These are phyloP conservation scores for Protobothrops mucrosquamatus DNA, from an alignment of 2,113 vertebrate genomes.

Conservation along the genomic window DNA sequence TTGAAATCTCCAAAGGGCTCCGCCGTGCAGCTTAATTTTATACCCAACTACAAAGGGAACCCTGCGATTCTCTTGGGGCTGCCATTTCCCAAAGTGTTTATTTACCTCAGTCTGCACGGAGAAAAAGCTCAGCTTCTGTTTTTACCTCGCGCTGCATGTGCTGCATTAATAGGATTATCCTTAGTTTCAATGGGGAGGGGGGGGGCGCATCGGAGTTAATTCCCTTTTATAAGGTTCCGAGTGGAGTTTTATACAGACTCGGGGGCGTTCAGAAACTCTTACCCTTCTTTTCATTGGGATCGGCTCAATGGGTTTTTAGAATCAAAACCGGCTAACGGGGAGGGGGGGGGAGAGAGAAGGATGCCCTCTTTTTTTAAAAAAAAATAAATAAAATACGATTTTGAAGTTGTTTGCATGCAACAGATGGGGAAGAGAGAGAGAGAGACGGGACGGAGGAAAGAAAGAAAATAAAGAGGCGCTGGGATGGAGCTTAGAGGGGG, in stretches of 20 bases:
- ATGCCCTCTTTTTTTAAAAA: neutral
- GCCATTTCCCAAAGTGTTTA: conserved; percentile 43
- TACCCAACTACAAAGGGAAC: neutral
- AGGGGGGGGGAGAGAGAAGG: neutral
- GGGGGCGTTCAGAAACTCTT: neutral
- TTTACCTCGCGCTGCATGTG: neutral
- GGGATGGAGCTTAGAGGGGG: neutral
- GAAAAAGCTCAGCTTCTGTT: conserved; percentile 3
- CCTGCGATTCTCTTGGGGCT: conserved; percentile 38
- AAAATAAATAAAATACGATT: too few species aligned
- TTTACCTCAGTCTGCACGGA: conserved; percentile 46
- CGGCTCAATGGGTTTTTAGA: accelerated
- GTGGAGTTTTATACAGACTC: accelerated
- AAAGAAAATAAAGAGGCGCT: conserved; percentile 16
- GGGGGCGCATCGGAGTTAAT: neutral
- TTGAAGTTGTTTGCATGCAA: neutral
- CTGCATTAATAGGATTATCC: neutral
- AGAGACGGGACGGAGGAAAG: neutral
- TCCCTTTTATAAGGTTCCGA: neutral
- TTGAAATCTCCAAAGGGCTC: conserved; percentile 31
- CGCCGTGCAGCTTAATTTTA: conserved; percentile 34
- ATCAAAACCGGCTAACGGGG: accelerated
- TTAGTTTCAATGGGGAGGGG: neutral
- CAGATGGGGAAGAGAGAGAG: neutral
- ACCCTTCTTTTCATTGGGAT: neutral